Evolutionary conservation across 2,797 vertebrate genomes (phyloP), one percentile per base, ranked within the genome.

Genomic region (Bovichtus diacanthus): DNA sequence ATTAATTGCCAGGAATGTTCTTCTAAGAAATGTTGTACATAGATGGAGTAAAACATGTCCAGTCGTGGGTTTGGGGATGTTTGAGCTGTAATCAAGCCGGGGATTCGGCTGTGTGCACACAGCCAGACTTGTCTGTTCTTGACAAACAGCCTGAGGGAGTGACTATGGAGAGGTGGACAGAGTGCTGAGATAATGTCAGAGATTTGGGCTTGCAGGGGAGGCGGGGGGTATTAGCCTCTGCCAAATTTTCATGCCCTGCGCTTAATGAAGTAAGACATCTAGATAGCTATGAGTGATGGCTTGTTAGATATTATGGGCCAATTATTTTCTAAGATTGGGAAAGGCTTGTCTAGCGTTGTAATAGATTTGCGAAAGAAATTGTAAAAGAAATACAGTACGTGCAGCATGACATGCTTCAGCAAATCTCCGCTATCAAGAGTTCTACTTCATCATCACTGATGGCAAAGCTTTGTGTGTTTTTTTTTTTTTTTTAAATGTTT

Each of bases 121-220:
- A 85, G 67, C 54, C 71, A 60, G 74, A 88, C 91, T 55, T 90
- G 93, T 93, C 87, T 84, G 72, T 79, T 90, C 91, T 76, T 89
- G 89, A 90, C 74, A 81, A 73, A 69, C 73, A 74, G 60, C 87
- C 82, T 2, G 41, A 64, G 72, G 87, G 75, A 77, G 51, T 25
- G 50, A 61, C 2, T 10, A 56, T 4, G 10, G 16, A 47, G 53
- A 58, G 69, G 70, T 49, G 34, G 75, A 79, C 74, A 31, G 23
- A 67, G 41, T 74, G 36, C 46, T 44, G 38, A 84, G 74, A 88
- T 67, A 15, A 58, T 63, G 56, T 68, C 34, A 74, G 38, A 69
- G 25, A 72, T 56, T 59, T 41, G 31, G n/a, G 50, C 55, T 44
- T 39, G 16, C 44, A 53, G 6, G 1, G 6, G 0, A 11, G 8